Percentiles rank a stretch among this genome's conserved stretches.
Evolutionary conservation across 64 coral and sea anemone species (phyloP).

Genomic region (Anthopleura sola): DNA sequence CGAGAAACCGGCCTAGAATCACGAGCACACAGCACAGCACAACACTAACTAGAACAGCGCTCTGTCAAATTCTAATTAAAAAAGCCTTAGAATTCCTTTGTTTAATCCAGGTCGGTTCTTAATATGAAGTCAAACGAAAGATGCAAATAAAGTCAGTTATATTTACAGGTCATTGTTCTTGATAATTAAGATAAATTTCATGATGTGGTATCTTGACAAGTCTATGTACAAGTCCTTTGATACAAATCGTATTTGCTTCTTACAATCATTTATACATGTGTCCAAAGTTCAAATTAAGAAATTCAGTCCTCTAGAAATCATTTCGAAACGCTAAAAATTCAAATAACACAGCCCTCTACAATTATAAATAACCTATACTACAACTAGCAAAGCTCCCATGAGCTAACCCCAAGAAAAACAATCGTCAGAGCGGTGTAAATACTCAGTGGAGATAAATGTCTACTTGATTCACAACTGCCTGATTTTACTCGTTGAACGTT

Average conservation of each 20-base stretch:
- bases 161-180: constrained; percentile 3
- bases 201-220: neutral
- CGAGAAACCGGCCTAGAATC: neutral
- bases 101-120: neutral
- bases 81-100: constrained; percentile 2
- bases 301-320: neutral
- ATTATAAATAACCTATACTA: neutral
- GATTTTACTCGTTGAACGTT: neutral
- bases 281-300: neutral
- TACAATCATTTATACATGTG: neutral
- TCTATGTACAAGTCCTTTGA: neutral
- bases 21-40: neutral
- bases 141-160: constrained; percentile 10
- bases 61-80: constrained; percentile 3
- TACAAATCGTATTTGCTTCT: constrained; percentile 2
- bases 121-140: neutral
- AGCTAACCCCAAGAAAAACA: neutral
- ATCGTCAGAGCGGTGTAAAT: neutral
- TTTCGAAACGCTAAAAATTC: neutral
- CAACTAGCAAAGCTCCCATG: neutral
- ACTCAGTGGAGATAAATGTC: neutral
- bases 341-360: neutral
- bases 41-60: neutral
- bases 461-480: neutral
- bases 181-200: constrained; percentile 11